A percentile compares a stretch with the other conserved stretches of the same genome.
Evolutionary conservation across 2,888 invertebrate genomes (phyloP).

Genomic region (Philereme transversata): DNA sequence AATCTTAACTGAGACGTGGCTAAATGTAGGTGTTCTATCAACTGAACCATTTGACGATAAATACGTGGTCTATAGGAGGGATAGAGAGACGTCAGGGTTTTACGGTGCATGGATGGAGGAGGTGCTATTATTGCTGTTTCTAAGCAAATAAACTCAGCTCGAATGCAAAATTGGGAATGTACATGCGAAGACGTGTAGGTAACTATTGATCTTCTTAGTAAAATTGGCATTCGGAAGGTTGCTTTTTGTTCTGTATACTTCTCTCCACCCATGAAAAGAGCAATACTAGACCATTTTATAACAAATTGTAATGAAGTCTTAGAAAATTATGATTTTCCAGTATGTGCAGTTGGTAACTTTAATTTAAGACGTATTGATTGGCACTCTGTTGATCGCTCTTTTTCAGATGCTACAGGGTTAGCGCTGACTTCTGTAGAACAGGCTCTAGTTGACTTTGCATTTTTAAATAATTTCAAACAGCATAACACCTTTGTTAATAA

Average conservation of each 20-base stretch:
- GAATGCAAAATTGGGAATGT: conserved; percentile 6
- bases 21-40: conserved; percentile 6
- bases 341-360: background rate
- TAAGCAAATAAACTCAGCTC: conserved; percentile 9
- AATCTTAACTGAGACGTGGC: conserved; percentile 22
- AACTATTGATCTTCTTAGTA: background rate
- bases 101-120: background rate
- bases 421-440: background rate
- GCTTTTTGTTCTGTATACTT: background rate
- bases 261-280: background rate
- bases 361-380: background rate
- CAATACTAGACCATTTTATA: background rate
- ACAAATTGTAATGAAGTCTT: background rate
- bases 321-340: background rate
- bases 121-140: background rate
- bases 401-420: background rate
- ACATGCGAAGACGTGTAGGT: background rate
- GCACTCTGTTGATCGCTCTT: background rate
- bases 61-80: background rate
- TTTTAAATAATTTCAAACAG: background rate
- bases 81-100: background rate
- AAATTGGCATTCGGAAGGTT: background rate
- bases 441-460: background rate
- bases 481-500: background rate
- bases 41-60: background rate